phyloP scores from a whole-genome alignment of 1,140 invertebrate genomes.

The Eriocheir sinensis region DNA sequence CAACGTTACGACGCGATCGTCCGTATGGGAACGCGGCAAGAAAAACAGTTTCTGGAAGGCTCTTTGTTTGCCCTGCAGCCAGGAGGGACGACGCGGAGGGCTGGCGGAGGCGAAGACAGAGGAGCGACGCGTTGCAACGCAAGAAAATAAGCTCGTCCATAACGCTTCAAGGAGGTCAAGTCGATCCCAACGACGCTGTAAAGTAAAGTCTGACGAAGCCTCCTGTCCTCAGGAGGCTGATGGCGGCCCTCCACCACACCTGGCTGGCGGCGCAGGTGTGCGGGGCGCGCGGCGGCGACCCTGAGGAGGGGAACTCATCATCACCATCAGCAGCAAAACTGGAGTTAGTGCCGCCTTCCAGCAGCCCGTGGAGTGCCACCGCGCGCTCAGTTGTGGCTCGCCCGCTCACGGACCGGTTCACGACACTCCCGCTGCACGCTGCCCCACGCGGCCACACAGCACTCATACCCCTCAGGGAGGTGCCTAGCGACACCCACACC shows the following conservation, averaged over 20 bases:
- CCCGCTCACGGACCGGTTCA: background rate
- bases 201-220: background rate
- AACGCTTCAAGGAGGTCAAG: background rate
- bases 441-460: background rate
- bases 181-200: background rate
- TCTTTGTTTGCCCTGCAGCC: too few relatives aligned
- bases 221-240: background rate
- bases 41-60: background rate
- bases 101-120: too few relatives aligned
- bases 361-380: background rate
- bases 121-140: too few relatives aligned
- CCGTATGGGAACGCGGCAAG: background rate
- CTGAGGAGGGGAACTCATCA: background rate
- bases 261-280: background rate
- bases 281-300: background rate
- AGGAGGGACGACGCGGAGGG: too few relatives aligned
- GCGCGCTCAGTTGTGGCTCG: conserved; percentile 18
- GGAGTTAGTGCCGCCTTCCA: background rate
- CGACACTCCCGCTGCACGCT: background rate
- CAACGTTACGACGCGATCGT: background rate
- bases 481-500: too few relatives aligned
- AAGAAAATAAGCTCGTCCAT: background rate
- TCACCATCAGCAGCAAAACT: background rate
- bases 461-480: too few relatives aligned
- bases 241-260: background rate